Conservation (phyloP, 2,888 invertebrate species). For the Eilema caniola region DNA sequence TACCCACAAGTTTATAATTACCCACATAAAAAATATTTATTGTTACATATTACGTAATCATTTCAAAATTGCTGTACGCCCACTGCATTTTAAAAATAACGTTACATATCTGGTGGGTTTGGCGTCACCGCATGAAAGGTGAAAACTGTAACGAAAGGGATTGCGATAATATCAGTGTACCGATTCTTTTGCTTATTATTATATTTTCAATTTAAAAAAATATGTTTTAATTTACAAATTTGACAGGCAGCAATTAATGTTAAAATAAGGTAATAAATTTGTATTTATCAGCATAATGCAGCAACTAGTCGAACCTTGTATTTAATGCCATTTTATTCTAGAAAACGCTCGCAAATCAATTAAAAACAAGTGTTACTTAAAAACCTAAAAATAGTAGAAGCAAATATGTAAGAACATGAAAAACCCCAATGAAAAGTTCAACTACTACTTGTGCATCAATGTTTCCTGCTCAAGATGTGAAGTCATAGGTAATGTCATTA, state of each 20-base stretch:
- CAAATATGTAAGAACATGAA: neutral
- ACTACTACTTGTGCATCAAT: neutral
- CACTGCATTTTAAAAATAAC: constrained; percentile 1
- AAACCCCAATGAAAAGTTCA: neutral
- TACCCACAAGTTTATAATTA: neutral
- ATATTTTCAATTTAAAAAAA: neutral
- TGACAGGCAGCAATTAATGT: neutral
- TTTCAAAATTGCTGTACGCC: neutral
- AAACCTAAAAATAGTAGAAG: neutral
- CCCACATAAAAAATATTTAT: neutral
- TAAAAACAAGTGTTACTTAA: neutral
- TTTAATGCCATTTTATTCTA: neutral
- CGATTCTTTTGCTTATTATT: constrained; percentile 20
- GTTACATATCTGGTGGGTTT: neutral
- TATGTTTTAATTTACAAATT: neutral
- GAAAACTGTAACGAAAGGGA: constrained; percentile 9
- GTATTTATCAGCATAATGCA: neutral
- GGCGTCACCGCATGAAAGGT: constrained; percentile 5
- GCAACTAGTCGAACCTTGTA: neutral
- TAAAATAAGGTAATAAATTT: neutral
- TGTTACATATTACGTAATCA: neutral
- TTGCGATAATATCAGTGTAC: neutral
- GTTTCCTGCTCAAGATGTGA: constrained; percentile 29
- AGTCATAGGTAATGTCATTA: constrained; percentile 44
- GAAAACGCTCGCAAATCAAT: neutral